Evolutionary conservation across 2,888 invertebrate species (phyloP).

Genomic region (Choristoneura rosaceana): DNA sequence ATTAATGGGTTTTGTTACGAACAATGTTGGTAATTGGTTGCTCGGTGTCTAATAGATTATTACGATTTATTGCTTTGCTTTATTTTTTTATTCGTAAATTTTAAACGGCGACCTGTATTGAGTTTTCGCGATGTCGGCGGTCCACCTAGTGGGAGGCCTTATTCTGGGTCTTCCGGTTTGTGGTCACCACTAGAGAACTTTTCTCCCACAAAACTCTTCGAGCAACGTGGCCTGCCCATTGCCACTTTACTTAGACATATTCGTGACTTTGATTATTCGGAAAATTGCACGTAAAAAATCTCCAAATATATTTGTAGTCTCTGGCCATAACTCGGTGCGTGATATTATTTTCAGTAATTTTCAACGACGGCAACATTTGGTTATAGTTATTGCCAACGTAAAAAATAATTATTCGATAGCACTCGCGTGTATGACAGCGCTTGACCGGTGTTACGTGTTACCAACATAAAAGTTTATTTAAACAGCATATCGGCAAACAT

Average conservation of each 20-base stretch:
- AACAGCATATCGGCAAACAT: constrained; percentile 35
- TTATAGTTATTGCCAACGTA: constrained; percentile 18
- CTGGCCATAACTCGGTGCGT: too few relatives aligned
- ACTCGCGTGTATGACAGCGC: constrained; percentile 26
- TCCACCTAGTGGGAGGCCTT: too few relatives aligned
- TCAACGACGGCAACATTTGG: neutral
- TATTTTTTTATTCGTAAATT: constrained; percentile 14
- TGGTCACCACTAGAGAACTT: too few relatives aligned
- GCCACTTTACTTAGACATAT: too few relatives aligned
- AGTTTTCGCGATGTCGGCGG: too few relatives aligned
- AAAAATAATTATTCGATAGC: constrained; percentile 36
- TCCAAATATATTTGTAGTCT: too few relatives aligned
- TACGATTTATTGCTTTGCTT: constrained; percentile 34
- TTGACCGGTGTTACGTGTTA: constrained; percentile 35
- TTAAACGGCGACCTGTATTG: neutral
- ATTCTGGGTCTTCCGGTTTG: too few relatives aligned
- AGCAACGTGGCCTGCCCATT: too few relatives aligned
- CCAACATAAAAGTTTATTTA: constrained; percentile 39
- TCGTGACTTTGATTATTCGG: too few relatives aligned
- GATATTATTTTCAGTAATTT: neutral
- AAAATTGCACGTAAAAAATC: neutral
- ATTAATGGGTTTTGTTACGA: constrained; percentile 37
- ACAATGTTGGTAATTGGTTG: constrained; percentile 30
- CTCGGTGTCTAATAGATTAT: constrained; percentile 31
- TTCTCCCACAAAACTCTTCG: too few relatives aligned